Evolutionary conservation across 1,140 invertebrate species (phyloP), one percentile per base, ranked within the genome.

Genomic region (Cyphomyrmex costatus): DNA sequence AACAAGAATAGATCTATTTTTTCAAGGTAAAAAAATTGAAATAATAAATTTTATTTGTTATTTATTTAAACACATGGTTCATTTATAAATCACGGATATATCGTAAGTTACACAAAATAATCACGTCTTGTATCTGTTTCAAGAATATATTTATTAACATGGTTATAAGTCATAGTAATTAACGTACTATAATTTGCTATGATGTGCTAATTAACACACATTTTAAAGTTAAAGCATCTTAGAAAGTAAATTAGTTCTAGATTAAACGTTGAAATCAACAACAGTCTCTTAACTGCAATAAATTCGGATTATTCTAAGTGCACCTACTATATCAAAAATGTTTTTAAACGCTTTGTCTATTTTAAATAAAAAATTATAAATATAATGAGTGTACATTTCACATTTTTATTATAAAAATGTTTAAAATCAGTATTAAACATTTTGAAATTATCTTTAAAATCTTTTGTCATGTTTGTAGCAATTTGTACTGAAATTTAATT

Each of bases 61-160:
- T 49, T 49, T 49, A 16, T 49, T 36, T 24, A 80, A 3, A 68
- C 7, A 33, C 16, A 16, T 61, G 16, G 30, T 0, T n/a, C 14
- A 27, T n/a, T 19, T 7, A 74, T 21, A 14, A 7, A 14, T 56
- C 12, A 71, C 58, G n/a, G 16, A 36, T 19, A 36, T 19, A 24
- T 56, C n/a, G 2, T 36, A 56, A 80, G 53, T 42, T 19, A n/a
- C 1, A n/a, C 1, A 56, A 3, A 16, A 16, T 21, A 61, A 4
- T 36, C 24, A 60, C 7, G 8, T n/a, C 36, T 42, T 49, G 14
- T 51, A 24, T 19, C 8, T 33, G 24, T 70, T 42, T 24, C 24
- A 60, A 74, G 30, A 30, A 5, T 51, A n/a, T 6, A 14, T 4
- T 79, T 79, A 79, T 85, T 85, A 66, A 12, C 27, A 19, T 42